These are phyloP conservation scores for Microplitis manilae DNA, from an alignment of 2,888 invertebrate genomes.

Conservation along the genomic window DNA sequence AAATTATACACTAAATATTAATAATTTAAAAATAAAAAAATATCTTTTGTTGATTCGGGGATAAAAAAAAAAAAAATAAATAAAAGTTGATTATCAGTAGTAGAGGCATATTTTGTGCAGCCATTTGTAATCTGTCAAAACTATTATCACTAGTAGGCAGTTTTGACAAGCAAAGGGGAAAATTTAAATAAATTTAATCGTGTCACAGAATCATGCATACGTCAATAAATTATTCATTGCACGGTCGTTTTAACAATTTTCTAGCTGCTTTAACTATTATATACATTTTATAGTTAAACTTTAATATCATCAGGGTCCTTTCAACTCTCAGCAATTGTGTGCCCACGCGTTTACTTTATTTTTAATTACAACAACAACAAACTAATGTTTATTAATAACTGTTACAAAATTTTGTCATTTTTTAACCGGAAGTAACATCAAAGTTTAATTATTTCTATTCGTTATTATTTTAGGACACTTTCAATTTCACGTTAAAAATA, in stretches of 20 bases:
- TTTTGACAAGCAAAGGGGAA: background rate
- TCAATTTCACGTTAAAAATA: background rate
- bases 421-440: no score
- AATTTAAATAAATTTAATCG: conserved; percentile 27
- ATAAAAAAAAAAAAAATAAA: background rate
- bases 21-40: no score
- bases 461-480: no score
- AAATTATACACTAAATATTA: no score
- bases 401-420: no score
- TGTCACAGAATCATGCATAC: conserved; percentile 26
- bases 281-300: conserved; percentile 38
- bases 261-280: conserved; percentile 65
- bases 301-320: background rate
- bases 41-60: no score
- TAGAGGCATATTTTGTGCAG: background rate
- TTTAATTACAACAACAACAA: background rate
- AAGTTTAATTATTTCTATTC: no score
- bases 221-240: conserved; percentile 39
- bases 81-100: background rate
- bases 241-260: conserved; percentile 67
- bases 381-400: background rate
- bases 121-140: background rate
- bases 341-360: background rate
- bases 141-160: background rate
- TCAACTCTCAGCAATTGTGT: background rate